Evolutionary conservation across 1,140 invertebrate species (phyloP).

Genomic region (Sarcophaga peregrina): DNA sequence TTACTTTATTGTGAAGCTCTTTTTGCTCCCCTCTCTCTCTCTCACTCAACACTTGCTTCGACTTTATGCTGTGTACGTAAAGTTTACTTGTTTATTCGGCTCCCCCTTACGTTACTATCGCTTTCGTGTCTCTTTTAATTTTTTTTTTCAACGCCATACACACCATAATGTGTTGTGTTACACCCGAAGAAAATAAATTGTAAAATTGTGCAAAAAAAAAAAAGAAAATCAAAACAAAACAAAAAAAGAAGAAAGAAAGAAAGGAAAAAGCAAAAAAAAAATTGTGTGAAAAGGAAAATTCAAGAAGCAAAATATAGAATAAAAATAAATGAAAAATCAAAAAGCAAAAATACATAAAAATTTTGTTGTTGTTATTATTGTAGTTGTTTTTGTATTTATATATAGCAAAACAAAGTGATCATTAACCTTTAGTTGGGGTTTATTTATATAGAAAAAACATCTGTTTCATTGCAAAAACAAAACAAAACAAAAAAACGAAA

Average conservation of each 20-base stretch:
- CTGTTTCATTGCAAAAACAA: background rate
- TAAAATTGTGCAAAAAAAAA: background rate
- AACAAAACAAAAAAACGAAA: slow-evolving; percentile 21
- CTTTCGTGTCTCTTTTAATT: too few species aligned
- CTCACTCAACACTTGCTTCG: background rate
- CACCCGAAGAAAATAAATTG: background rate
- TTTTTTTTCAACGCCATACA: too few species aligned
- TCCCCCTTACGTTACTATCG: too few species aligned
- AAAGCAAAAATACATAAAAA: too few species aligned
- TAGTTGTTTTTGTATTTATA: background rate
- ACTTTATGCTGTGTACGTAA: too few species aligned
- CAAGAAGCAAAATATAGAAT: background rate
- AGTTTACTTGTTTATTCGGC: too few species aligned
- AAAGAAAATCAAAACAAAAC: background rate
- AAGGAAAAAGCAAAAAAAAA: background rate
- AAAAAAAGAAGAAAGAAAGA: too few species aligned
- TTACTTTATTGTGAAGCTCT: background rate
- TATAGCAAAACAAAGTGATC: slow-evolving; percentile 1
- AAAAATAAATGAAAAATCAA: too few species aligned
- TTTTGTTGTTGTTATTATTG: too few species aligned
- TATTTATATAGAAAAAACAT: background rate
- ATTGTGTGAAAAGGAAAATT: slow-evolving; percentile 3
- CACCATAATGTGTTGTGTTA: too few species aligned
- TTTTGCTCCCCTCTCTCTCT: background rate
- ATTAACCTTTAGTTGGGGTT: slow-evolving; percentile 9